Evolutionary conservation across 2,113 vertebrate species (phyloP), one percentile per base, ranked within the genome.

Genomic region (Neopipo cinnamomea): DNA sequence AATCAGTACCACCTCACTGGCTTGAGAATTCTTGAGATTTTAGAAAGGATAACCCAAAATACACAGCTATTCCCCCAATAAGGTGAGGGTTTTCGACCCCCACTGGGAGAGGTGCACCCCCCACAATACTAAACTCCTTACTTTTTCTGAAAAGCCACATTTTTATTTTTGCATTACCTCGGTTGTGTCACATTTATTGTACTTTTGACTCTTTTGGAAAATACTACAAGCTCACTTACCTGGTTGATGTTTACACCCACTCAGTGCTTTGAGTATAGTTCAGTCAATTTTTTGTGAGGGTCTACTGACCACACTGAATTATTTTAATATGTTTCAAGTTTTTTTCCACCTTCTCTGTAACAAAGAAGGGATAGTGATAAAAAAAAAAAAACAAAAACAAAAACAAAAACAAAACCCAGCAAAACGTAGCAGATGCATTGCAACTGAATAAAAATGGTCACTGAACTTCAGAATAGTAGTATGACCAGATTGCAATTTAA

Each of bases 221-320:
- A 85, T 55, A 19, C 7, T 28, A 25, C 4, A 58, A 41, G 4
- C 3, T 85, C 9, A 11, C 5, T 77, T 71, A 10, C 11, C 12
- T 62, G 12, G 22, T 6, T 75, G n/a, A 12, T 22, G 10, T 46
- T 91, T 59, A 41, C 4, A 47, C 2, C 13, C 18, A 42, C 8
- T 61, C 39, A 15, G 9, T 55, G 23, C 4, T 55, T 68, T 0
- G 0, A 70, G 6, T 5, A 63, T 9, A 37, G 7, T 63, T 77
- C 35, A 55, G 16, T 11, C 9, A 24, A 4, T 3, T 12, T 49
- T 75, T 80, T 28, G 2, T 67, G 25, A 72, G 49, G 2, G 2
- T 49, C 11, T 63, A 15, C 20, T 31, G 16, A 53, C 8, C 24
- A 33, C 17, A 58, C 2, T 5, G 7, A 59, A 14, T 80, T 67